A percentile compares a stretch with the other conserved stretches of the same genome.
These are phyloP conservation scores for Pelusios castaneus DNA, from an alignment of 2,113 vertebrate genomes.

Conservation along the genomic window DNA sequence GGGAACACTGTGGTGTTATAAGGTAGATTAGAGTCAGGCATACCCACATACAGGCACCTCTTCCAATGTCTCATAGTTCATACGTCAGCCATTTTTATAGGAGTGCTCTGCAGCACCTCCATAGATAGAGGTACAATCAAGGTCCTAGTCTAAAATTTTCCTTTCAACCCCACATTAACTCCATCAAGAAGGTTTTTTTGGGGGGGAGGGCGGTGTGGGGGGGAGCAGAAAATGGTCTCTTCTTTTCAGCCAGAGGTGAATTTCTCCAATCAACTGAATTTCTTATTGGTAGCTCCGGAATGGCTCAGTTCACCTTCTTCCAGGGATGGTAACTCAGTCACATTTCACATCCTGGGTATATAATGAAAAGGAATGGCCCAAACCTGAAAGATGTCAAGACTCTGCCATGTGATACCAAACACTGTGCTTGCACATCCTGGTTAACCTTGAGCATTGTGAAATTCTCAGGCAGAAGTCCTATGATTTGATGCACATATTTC, in stretches of 20 bases:
- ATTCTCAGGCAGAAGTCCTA: neutral
- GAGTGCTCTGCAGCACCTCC: neutral
- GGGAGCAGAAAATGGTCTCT: neutral
- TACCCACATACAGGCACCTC: neutral
- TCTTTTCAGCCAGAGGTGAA: neutral
- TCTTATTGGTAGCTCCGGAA: neutral
- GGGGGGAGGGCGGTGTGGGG: too few species aligned
- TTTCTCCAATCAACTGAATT: rapidly evolving
- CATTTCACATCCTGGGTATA: neutral
- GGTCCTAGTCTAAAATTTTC: rapidly evolving
- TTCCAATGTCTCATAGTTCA: neutral
- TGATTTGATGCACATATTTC: neutral
- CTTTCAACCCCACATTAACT: neutral
- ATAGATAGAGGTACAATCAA: neutral
- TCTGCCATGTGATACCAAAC: neutral
- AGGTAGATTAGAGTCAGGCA: neutral
- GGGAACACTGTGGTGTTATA: neutral
- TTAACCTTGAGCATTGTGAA: neutral
- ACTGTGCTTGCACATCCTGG: neutral
- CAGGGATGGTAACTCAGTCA: neutral
- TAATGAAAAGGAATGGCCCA: neutral
- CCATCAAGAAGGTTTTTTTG: neutral
- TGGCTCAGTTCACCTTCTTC: neutral
- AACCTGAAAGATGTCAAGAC: neutral
- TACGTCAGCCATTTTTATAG: neutral